These are phyloP conservation scores for Nymphicus hollandicus DNA, from an alignment of 2,113 vertebrate genomes.

Conservation along the genomic window DNA sequence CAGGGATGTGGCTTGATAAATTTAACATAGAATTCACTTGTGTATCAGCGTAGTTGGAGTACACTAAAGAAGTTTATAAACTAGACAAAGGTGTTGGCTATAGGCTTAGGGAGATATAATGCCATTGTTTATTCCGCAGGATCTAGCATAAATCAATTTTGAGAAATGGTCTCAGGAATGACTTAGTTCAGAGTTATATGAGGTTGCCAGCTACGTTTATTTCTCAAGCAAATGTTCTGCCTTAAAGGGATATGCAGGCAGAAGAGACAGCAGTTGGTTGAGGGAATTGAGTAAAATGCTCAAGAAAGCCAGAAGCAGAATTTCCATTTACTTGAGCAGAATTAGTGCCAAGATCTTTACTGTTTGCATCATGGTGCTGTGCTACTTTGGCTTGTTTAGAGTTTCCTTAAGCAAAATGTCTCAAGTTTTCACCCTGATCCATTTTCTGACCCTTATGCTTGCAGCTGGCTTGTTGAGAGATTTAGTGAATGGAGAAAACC, in stretches of 20 bases:
- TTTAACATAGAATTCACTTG: not conserved
- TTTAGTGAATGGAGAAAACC: not conserved
- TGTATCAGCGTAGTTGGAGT: not conserved
- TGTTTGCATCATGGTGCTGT: not conserved
- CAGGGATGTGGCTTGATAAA: not conserved
- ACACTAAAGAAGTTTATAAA: not conserved
- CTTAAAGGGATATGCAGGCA: not conserved
- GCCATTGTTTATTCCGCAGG: not conserved
- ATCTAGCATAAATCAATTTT: not conserved
- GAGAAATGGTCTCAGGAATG: not conserved
- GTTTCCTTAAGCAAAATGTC: not conserved
- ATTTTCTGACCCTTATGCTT: not conserved
- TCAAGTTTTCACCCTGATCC: not conserved
- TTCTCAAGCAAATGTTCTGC: not conserved
- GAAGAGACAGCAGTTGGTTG: not conserved
- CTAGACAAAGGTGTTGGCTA: accelerated
- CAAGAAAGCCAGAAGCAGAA: not conserved
- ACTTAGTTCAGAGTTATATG: not conserved
- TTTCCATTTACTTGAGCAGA: not conserved
- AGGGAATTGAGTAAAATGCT: not conserved
- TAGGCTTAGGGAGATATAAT: not conserved
- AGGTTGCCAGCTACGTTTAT: not conserved
- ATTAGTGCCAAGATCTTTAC: not conserved
- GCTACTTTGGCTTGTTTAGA: not conserved
- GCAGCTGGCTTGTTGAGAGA: not conserved